These are phyloP conservation scores for Nebria ingens DNA, from an alignment of 1,140 invertebrate species.

Conservation along the genomic window DNA sequence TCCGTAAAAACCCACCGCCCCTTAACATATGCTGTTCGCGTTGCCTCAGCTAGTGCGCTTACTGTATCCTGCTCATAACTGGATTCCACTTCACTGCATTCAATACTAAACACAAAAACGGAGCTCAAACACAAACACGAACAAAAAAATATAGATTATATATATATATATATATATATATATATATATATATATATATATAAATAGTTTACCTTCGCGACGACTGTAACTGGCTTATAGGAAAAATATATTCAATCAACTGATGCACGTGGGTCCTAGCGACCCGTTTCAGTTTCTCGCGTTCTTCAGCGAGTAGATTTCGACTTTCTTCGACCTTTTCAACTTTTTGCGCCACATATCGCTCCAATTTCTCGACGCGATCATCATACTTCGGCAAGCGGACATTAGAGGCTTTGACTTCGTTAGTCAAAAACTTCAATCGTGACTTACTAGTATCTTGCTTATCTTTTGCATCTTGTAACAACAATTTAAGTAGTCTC, in stretches of 20 bases:
- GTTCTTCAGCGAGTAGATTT: conserved; percentile 41
- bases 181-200: conserved; percentile 14
- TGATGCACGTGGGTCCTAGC: conserved; percentile 52
- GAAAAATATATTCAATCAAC: conserved; percentile 67
- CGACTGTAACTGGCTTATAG: conserved; percentile 49
- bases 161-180: conserved; percentile 13
- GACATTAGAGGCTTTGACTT: conserved; percentile 43
- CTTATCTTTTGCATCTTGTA: conserved; percentile 50
- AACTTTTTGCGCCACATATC: conserved; percentile 42
- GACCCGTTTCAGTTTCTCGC: conserved; percentile 48
- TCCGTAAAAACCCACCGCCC: conserved; percentile 64
- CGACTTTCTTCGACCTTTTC: conserved; percentile 42
- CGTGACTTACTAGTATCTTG: conserved; percentile 43
- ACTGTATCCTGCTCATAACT: conserved; percentile 52
- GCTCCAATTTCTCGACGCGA: conserved; percentile 47
- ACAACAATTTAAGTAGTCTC: conserved; percentile 46
- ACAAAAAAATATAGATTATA: conserved; percentile 12
- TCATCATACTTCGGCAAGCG: conserved; percentile 52
- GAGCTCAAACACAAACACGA: background rate
- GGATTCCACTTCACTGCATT: conserved; percentile 42
- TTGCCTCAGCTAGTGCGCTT: conserved; percentile 63
- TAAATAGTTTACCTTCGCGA: conserved; percentile 36
- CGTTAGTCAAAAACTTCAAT: conserved; percentile 40
- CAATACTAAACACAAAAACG: conserved; percentile 24
- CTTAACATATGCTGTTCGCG: conserved; percentile 58